Conservation (phyloP, 2,113 vertebrate genomes). For the Paradoxurus hermaphroditus region DNA sequence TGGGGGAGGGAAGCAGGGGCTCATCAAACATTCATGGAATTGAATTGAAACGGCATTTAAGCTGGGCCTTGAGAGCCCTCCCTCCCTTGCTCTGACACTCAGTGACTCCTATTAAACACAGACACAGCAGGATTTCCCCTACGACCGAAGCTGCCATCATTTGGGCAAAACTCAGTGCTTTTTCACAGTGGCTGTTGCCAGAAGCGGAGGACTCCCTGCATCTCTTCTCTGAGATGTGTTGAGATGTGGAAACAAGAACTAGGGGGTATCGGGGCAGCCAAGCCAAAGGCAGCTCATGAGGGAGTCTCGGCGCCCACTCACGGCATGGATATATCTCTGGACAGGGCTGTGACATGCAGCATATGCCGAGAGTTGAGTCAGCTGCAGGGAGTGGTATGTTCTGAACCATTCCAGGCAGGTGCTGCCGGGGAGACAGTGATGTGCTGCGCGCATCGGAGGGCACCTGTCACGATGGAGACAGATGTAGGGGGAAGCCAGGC, state of each 20-base stretch:
- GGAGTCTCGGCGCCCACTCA: background rate
- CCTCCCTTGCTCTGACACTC: background rate
- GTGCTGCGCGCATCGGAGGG: background rate
- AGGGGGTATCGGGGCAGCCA: fast-evolving
- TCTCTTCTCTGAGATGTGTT: background rate
- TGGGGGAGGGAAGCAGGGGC: background rate
- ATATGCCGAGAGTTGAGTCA: background rate
- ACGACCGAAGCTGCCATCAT: background rate
- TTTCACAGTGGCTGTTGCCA: background rate
- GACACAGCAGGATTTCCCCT: background rate
- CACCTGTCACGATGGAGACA: background rate
- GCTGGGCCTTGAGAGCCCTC: background rate
- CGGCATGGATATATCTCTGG: background rate
- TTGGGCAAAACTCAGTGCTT: background rate
- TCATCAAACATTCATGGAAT: background rate
- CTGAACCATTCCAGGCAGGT: background rate
- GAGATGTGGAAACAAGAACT: background rate
- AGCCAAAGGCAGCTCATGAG: background rate
- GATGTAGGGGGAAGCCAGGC: background rate
- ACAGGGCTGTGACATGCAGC: background rate
- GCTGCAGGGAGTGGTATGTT: background rate
- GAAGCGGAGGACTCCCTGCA: background rate
- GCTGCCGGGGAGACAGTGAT: background rate
- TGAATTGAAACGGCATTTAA: background rate
- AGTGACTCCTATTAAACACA: background rate